Evolutionary conservation across 2,888 invertebrate genomes (phyloP).

Genomic region (Pyrrhosoma nymphula): DNA sequence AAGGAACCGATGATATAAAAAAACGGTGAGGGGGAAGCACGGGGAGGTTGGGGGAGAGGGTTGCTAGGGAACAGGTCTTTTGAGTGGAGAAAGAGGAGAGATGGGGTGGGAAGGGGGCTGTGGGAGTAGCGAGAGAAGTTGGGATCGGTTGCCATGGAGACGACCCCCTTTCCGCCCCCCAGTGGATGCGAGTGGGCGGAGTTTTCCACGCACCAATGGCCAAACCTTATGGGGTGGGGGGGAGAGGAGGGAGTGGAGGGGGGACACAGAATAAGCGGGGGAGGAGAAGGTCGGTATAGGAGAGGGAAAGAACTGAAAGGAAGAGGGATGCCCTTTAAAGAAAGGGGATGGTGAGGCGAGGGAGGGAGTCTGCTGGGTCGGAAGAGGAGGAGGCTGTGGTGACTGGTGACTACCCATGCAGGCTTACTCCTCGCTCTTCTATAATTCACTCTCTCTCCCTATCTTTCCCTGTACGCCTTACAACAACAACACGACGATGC

Average conservation of each 20-base stretch:
- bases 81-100: background rate
- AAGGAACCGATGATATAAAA: too few relatives aligned
- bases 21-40: background rate
- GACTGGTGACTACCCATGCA: background rate
- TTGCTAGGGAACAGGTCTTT: slow-evolving; percentile 29
- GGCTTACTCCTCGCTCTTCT: background rate
- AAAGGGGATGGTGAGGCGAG: background rate
- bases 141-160: slow-evolving; percentile 60
- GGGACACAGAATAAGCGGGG: background rate
- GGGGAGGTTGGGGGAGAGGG: background rate
- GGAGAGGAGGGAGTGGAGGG: background rate
- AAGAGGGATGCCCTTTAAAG: slow-evolving; percentile 9
- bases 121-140: background rate
- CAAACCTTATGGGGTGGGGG: slow-evolving; percentile 23
- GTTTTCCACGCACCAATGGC: slow-evolving; percentile 25
- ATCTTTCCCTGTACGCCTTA: background rate
- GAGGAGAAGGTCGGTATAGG: background rate
- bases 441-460: too few relatives aligned
- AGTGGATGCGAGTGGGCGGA: slow-evolving; percentile 34
- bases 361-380: background rate
- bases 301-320: background rate
- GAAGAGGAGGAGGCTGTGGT: background rate
- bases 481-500: background rate
- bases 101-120: background rate
- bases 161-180: slow-evolving; percentile 58